These are phyloP conservation scores for Parotocinclus haroldoi DNA, from an alignment of 2,797 vertebrate genomes.

Conservation along the genomic window DNA sequence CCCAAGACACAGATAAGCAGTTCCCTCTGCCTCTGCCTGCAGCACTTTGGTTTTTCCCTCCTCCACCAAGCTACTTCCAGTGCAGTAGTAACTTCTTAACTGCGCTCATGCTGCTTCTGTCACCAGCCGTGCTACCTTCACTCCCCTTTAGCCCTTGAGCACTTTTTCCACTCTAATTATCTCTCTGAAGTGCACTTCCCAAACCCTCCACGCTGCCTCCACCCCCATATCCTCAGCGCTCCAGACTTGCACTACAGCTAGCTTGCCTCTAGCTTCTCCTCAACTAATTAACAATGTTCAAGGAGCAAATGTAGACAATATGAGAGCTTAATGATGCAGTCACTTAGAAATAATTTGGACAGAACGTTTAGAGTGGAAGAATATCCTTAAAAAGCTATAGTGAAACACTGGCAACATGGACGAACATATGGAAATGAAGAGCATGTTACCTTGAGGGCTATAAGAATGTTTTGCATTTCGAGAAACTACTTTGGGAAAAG, in stretches of 20 bases:
- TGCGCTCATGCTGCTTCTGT: conserved; percentile 21
- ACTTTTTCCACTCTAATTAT: conserved; percentile 52
- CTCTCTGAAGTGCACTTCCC: conserved; percentile 38
- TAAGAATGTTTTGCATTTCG: too few relatives aligned
- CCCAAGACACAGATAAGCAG: conserved; percentile 25
- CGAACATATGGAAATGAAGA: background rate
- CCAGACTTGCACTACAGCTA: conserved; percentile 18
- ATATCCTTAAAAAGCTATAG: conserved; percentile 13
- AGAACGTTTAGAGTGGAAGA: conserved; percentile 19
- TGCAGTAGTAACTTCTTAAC: conserved; percentile 18
- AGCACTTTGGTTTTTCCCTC: conserved; percentile 17
- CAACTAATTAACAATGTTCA: conserved; percentile 58
- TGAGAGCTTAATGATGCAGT: conserved; percentile 49
- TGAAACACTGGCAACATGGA: conserved; percentile 7
- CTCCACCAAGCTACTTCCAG: conserved; percentile 13
- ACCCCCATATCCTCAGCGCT: conserved; percentile 11
- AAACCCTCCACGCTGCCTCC: conserved; percentile 3
- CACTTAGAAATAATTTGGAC: conserved; percentile 51
- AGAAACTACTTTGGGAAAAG: background rate
- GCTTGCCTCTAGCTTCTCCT: conserved; percentile 43
- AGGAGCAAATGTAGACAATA: conserved; percentile 48
- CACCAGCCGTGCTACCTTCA: conserved; percentile 14
- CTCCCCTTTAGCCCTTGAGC: conserved; percentile 36
- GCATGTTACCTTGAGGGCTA: too few relatives aligned
- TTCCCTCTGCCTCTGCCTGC: conserved; percentile 30